Base-by-base conservation (phyloP, 2,888 invertebrate genomes). In the Tridacna gigas region DNA sequence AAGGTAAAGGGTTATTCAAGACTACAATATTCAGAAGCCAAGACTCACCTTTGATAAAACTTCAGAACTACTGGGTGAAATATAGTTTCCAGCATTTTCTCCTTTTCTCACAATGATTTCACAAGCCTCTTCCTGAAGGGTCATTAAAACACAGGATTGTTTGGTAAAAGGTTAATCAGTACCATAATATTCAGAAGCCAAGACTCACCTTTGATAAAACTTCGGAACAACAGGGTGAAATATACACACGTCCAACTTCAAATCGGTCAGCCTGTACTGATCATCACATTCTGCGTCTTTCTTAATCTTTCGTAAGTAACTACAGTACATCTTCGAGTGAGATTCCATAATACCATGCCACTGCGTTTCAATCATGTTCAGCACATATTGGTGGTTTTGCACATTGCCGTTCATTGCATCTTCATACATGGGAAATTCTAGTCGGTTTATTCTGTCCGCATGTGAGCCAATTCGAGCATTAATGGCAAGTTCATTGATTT, bases 341-440 rank as follows among this genome's bases (percentile, higher is more conserved):
- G 89, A 79, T 15, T 82, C 76, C 47, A 86, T 82, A 22, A 91
- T 85, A 15, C 82, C 82, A 15, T 61, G 67, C 83, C 90, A 88
- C 77, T 91, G 90, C n/a, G 88, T 88, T 73, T 90, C 84, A 15
- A 90, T 74, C 20, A 91, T 86, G 74, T 87, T 89, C 80, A 86
- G 86, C 9, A 90, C 75, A 74, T 87, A 83, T 47, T 91, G 90
- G 74, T 92, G 93, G 22, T 93, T 90, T 86, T 93, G 91, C 45
- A 93, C 86, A 67, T 93, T 91, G 48, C 92, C 87, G 75, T 92
- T 93, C 86, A 93, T 91, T 73, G 91, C 89, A 51, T 92, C 90
- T 79, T 94, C 93, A 80, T 93, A 93, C 80, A 92, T 91, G 4
- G 94, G 94, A 77, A 92, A 93, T 78, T 94, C 93, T 69, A 94